A percentile compares a stretch with the other conserved stretches of the same genome.
phyloP scores from a whole-genome alignment of 1,140 invertebrate genomes.

The Dinothrombium tinctorium region DNA sequence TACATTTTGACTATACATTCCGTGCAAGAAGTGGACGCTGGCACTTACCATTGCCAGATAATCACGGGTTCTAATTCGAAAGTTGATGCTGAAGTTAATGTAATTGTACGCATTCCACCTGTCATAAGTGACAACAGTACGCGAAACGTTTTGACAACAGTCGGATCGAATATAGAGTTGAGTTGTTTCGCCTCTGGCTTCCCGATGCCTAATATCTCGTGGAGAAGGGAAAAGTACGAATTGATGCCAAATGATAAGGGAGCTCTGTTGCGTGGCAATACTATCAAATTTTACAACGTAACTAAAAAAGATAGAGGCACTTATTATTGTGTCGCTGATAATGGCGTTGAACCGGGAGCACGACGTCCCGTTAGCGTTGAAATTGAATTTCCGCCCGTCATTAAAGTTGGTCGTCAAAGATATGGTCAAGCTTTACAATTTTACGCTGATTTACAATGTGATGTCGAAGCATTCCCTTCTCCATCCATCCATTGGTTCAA shows the following conservation, averaged over 20 bases:
- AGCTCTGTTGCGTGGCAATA: constrained; percentile 35
- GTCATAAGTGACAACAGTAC: constrained; percentile 82
- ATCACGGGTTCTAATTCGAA: constrained; percentile 30
- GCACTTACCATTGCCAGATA: constrained; percentile 62
- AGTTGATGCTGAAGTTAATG: constrained; percentile 5
- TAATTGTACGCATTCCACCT: constrained; percentile 33
- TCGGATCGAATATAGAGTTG: constrained; percentile 38
- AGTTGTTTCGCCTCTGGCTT: constrained; percentile 58
- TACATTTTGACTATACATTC: constrained; percentile 74
- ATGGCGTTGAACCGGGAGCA: constrained; percentile 59
- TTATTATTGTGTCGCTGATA: constrained; percentile 84
- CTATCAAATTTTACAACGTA: constrained; percentile 39
- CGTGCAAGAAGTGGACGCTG: constrained; percentile 77
- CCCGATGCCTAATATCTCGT: constrained; percentile 48
- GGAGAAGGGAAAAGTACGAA: constrained; percentile 76
- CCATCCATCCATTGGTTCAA: constrained; percentile 69
- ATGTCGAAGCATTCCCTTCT: constrained; percentile 74
- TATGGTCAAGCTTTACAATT: constrained; percentile 67
- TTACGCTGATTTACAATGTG: constrained; percentile 74
- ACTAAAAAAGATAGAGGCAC: constrained; percentile 57
- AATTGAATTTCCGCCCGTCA: constrained; percentile 53
- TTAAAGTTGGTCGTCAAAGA: constrained; percentile 39
- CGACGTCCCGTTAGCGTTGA: constrained; percentile 65
- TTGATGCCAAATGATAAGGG: constrained; percentile 54
- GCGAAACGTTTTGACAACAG: constrained; percentile 17